Evolutionary conservation across 2,113 vertebrate species (phyloP), one percentile per base, ranked within the genome.

Genomic region (Neodontobutis hainanensis): DNA sequence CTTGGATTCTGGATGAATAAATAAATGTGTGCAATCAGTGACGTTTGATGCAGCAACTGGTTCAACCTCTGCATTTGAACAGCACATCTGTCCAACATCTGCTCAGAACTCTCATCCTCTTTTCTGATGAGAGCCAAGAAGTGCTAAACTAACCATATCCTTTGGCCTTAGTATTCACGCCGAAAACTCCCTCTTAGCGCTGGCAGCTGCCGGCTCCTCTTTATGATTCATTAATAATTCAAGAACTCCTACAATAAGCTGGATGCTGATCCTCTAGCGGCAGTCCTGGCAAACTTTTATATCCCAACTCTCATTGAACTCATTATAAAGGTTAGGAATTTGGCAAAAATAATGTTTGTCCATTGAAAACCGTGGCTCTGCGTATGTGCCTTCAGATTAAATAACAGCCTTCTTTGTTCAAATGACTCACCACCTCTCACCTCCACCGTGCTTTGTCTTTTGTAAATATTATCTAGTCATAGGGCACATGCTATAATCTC

Each of bases 21-120:
- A 84, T 16, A 47, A 36, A 66, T 11, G 8, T 14, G 43, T 10
- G 57, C 48, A 55, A 61, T 59, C 69, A 19, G 8, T 68, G 55
- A 42, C 76, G 70, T 62, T 80, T 79, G 61, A 80, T 79, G 44
- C 52, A 70, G 65, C 57, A 57, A 48, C 6, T 6, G 12, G n/a
- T 61, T 47, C 49, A 45, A 58, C 43, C 9, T 8, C 34, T 62
- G 16, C 10, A 32, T 35, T 81, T 57, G 34, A 43, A 65, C 58
- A 55, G 14, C 77, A 79, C 89, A 88, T 90, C 79, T 89, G 86
- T 44, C 75, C 51, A 55, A 75, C 85, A 91, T 85, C 83, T 89
- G 87, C 68, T n/a, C 35, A 36, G 3, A 53, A 34, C 36, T 56
- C 66, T 64, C 70, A 65, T 64, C 48, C 63, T 61, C 34, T 48